These are phyloP conservation scores for Zingel zingel DNA, from an alignment of 2,113 vertebrate species.

Conservation along the genomic window DNA sequence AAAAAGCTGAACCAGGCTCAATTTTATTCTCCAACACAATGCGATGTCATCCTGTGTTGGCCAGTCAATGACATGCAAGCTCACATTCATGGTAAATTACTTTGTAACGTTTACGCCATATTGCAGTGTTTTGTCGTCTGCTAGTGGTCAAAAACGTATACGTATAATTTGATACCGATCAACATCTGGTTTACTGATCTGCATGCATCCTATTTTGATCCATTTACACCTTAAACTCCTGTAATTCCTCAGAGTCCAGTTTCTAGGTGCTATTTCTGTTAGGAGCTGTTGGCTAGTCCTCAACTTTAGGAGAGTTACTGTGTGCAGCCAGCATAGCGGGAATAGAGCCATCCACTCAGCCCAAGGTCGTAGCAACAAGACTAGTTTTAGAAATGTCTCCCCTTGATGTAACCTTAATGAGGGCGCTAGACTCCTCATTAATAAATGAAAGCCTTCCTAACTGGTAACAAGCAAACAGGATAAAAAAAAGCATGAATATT, in stretches of 20 bases:
- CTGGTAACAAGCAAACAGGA: constrained; percentile 3
- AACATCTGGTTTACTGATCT: constrained; percentile 33
- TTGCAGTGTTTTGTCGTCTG: not conserved
- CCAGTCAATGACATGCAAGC: too few relatives aligned
- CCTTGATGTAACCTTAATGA: constrained; percentile 2
- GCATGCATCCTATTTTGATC: not conserved
- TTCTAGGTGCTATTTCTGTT: constrained; percentile 53
- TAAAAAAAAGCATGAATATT: constrained; percentile 37
- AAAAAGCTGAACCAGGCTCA: not conserved
- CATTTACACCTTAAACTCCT: constrained; percentile 18
- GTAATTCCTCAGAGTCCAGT: constrained; percentile 19
- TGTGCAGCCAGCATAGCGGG: constrained; percentile 30
- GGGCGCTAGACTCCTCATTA: constrained; percentile 24
- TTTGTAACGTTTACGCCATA: not conserved
- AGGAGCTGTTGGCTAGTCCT: constrained; percentile 21
- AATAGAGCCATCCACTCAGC: not conserved
- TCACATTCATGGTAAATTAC: not conserved
- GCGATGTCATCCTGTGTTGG: too few relatives aligned
- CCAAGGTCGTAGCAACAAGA: constrained; percentile 22
- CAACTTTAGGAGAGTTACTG: constrained; percentile 12
- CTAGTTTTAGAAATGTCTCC: constrained; percentile 29
- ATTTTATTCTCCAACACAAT: not conserved
- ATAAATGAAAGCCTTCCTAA: constrained; percentile 11
- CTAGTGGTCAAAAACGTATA: too few relatives aligned
- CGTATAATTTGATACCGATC: not conserved